Percentiles rank a stretch among this genome's conserved stretches.
These are phyloP conservation scores for Antrozous pallidus DNA, from an alignment of 2,797 vertebrate species.

Conservation along the genomic window DNA sequence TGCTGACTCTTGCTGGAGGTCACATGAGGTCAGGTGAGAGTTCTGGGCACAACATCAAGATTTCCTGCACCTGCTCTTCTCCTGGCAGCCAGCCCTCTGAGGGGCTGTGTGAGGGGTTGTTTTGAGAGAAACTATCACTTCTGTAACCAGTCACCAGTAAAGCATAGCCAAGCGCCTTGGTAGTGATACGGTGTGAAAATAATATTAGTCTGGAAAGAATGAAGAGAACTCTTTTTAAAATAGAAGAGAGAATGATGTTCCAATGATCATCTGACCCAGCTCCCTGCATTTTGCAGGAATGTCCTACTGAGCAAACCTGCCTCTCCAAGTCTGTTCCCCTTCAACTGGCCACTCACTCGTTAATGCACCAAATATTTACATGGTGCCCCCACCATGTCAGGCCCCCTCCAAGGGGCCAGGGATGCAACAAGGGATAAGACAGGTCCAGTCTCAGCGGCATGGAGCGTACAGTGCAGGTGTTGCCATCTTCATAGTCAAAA, in stretches of 20 bases:
- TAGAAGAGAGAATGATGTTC: background rate
- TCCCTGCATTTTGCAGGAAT: background rate
- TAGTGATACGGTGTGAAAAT: background rate
- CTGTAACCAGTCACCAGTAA: background rate
- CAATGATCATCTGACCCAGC: background rate
- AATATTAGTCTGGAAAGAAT: background rate
- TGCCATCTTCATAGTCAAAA: background rate
- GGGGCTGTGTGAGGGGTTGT: background rate
- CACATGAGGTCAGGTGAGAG: background rate
- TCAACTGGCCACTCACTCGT: background rate
- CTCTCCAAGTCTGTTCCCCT: background rate
- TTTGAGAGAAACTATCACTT: background rate
- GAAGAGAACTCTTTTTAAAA: background rate
- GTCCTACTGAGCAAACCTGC: background rate
- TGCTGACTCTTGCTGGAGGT: background rate
- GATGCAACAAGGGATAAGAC: accelerated
- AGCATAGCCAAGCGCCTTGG: background rate
- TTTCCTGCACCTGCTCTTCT: background rate
- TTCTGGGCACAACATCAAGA: background rate
- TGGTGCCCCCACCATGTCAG: accelerated
- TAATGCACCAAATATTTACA: background rate
- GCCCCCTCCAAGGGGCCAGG: background rate
- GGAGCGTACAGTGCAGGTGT: background rate
- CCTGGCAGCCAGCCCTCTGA: background rate
- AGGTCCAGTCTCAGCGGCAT: background rate